Base-by-base conservation (phyloP, 2,888 invertebrate genomes). In the Euplagia quadripunctaria region DNA sequence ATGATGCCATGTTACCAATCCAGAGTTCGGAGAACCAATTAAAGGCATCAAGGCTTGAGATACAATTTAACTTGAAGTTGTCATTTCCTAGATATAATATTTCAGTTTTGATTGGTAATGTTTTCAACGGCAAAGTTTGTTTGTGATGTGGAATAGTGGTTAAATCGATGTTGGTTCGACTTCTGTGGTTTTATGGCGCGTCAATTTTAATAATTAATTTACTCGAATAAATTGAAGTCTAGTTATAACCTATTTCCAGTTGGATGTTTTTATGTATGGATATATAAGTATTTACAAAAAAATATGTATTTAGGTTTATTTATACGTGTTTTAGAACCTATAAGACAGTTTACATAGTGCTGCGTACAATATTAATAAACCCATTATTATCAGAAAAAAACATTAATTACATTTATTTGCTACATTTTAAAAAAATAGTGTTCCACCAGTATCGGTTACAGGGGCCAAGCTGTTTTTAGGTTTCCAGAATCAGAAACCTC, bases 61-160 rank as follows among this genome's bases (percentile, higher is more conserved):
- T 63, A 70, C 63, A 58, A 58, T 66, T 66, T 31, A 17, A 82
- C 81, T 52, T 43, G 17, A 70, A 64, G 46, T 58, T 71, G 11
- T 31, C 7, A 42, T 70, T 51, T 63, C 20, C 49, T 16, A 65
- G 20, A 66, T 58, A 31, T 31, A 31, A 31, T 31, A 66, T 71
- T 71, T 63, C 64, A 58, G 46, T 55, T 72, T 55, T 63, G 46
- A 72, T 72, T 68, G 55, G 63, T 68, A 68, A 68, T 63, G 51
- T 72, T 71, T 65, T 43, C 58, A 49, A 69, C 17, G 49, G 3
- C 11, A 11, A 70, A 42, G 14, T 64, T 70, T 20, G 49, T 52
- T 43, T 52, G 70, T 51, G 42, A 51, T 63, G 58, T 61, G 5
- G 68, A 20, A 16, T n/a, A 31, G 41, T 70, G 41, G 64, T 58